A percentile compares a stretch with the other conserved stretches of the same genome.
These are phyloP conservation scores for Heliconius ethilla DNA, from an alignment of 2,888 invertebrate species.

Conservation along the genomic window DNA sequence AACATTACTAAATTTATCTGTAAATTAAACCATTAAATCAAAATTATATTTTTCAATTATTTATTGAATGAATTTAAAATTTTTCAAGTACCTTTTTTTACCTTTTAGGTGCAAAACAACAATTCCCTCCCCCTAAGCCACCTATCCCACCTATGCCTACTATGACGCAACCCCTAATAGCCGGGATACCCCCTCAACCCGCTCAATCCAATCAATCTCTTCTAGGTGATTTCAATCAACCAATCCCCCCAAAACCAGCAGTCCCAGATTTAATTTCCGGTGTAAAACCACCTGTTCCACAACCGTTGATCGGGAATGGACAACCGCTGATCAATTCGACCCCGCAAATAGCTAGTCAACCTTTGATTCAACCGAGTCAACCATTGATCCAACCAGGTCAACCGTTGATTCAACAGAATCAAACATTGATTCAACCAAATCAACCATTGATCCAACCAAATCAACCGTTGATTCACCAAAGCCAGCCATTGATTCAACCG, in stretches of 20 bases:
- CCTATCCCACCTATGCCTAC: conserved; percentile 70
- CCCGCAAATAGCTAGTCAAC: conserved; percentile 8
- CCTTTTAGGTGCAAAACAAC: conserved; percentile 55
- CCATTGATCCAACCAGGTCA: conserved; percentile 43
- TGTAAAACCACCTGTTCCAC: conserved; percentile 55
- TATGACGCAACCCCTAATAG: conserved; percentile 55
- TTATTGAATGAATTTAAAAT: too few relatives aligned
- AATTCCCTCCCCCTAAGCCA: conserved; percentile 70
- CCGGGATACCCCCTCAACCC: conserved; percentile 45
- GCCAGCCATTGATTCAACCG: conserved; percentile 50
- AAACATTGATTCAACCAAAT: conserved; percentile 48
- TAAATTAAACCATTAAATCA: too few relatives aligned
- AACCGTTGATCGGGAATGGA: conserved; percentile 38
- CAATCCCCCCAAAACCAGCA: conserved; percentile 53
- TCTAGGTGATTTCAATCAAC: conserved; percentile 57
- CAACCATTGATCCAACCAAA: conserved; percentile 27
- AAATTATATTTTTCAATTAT: too few relatives aligned
- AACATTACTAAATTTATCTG: too few relatives aligned
- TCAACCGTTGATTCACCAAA: conserved; percentile 32
- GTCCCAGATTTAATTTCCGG: conserved; percentile 72
- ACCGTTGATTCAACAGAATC: conserved; percentile 34
- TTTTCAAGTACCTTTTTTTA: conserved; percentile 2
- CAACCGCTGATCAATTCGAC: conserved; percentile 36
- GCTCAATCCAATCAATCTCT: conserved; percentile 58
- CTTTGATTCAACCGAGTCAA: conserved; percentile 28